Conservation (phyloP, 2,888 invertebrate species). For the Ommatoiulus sabulosus region DNA sequence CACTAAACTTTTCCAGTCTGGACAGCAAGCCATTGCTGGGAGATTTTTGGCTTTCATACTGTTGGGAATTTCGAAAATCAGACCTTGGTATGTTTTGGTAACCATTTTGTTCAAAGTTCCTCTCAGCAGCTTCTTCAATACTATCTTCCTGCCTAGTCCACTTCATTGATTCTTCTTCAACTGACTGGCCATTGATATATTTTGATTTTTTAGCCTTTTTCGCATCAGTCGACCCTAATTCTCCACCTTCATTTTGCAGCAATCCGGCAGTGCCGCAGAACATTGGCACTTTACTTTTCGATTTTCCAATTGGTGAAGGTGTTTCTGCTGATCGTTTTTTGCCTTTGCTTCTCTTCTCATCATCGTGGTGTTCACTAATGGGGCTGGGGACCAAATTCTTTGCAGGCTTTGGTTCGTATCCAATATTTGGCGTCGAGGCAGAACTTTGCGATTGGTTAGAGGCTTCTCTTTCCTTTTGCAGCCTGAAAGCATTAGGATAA, state of each 20-base stretch:
- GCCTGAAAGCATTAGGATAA: not conserved
- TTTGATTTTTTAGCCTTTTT: not conserved
- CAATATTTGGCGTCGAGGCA: not conserved
- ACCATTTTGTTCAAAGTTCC: not conserved
- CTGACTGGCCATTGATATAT: not conserved
- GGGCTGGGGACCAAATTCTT: not conserved
- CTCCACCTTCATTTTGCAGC: not conserved
- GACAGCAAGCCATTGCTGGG: not conserved
- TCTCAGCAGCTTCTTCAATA: not conserved
- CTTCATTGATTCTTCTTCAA: not conserved
- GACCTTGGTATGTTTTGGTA: not conserved
- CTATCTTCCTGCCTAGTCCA: not conserved
- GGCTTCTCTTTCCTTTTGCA: conserved; percentile 29
- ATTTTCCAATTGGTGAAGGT: not conserved
- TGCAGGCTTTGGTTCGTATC: not conserved
- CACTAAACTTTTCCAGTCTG: conserved; percentile 50
- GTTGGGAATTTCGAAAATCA: not conserved
- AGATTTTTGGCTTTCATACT: not conserved
- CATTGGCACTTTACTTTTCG: not conserved
- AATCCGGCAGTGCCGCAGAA: not conserved
- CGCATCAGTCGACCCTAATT: not conserved
- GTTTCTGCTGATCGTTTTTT: not conserved
- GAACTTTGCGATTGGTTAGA: not conserved
- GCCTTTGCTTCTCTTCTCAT: not conserved
- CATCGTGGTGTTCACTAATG: not conserved